These are phyloP conservation scores for Vidua macroura DNA, from an alignment of 2,113 vertebrate species.

Conservation along the genomic window DNA sequence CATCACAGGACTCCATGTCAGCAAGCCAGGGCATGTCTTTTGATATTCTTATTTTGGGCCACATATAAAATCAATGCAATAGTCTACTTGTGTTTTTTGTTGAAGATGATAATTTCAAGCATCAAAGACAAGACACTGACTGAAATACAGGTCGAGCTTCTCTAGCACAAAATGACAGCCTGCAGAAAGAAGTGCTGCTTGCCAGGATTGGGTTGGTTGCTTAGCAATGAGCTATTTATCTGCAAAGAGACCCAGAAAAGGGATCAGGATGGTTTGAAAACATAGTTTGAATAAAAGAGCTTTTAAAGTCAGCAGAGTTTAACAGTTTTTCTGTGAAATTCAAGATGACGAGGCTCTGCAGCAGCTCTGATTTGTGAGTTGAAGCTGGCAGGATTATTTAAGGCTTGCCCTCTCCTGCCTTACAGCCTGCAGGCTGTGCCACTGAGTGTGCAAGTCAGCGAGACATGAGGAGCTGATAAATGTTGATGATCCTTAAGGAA, in stretches of 20 bases:
- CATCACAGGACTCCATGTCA: not conserved
- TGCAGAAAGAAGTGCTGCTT: not conserved
- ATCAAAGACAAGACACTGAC: not conserved
- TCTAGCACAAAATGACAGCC: not conserved
- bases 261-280: not conserved
- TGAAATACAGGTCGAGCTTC: not conserved
- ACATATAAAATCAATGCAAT: not conserved
- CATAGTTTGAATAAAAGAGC: not conserved
- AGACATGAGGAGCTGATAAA: not conserved
- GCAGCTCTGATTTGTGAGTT: not conserved
- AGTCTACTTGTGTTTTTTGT: not conserved
- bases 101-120: not conserved
- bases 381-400: not conserved
- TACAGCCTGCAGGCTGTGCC: not conserved
- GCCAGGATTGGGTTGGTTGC: constrained; percentile 26
- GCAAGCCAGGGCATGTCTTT: not conserved
- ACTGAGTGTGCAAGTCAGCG: not conserved
- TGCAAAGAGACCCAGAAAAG: not conserved
- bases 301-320: not conserved
- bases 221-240: constrained; percentile 21
- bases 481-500: not conserved
- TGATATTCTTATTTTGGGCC: not conserved
- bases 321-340: not conserved
- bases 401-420: not conserved
- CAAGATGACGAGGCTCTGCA: not conserved